Evolutionary conservation across 2,113 vertebrate genomes (phyloP).

Genomic region (Brachyhypopomus gauderio): DNA sequence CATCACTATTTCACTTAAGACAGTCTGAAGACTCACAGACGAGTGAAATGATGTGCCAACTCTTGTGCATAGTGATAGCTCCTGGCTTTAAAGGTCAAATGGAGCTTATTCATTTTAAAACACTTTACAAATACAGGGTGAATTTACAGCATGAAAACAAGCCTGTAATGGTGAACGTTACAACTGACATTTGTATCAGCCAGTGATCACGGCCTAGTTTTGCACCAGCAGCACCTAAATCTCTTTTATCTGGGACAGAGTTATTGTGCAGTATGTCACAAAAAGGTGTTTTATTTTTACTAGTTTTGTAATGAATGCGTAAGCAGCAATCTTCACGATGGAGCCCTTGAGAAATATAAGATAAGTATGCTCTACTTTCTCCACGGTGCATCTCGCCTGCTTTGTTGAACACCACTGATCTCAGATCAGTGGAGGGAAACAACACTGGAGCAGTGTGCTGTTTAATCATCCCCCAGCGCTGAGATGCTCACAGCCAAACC

Average conservation of each 20-base stretch:
- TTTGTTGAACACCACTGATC: constrained; percentile 34
- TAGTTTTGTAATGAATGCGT: constrained; percentile 48
- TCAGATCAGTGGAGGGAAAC: constrained; percentile 40
- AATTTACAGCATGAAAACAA: not conserved
- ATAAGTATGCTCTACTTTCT: constrained; percentile 53
- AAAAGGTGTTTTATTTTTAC: constrained; percentile 23
- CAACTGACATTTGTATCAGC: not conserved
- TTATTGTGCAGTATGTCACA: constrained; percentile 15
- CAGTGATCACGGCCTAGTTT: constrained; percentile 20
- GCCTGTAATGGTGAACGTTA: no score
- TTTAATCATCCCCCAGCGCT: constrained; percentile 8
- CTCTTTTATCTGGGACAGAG: constrained; percentile 9
- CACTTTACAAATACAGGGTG: not conserved
- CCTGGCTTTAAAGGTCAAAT: constrained; percentile 37
- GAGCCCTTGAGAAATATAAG: constrained; percentile 46
- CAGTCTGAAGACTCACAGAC: constrained; percentile 17
- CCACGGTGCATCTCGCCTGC: constrained; percentile 20
- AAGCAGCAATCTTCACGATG: constrained; percentile 34
- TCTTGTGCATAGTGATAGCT: constrained; percentile 18
- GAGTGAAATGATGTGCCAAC: constrained; percentile 15
- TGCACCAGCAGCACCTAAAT: constrained; percentile 11
- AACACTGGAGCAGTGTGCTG: constrained; percentile 16
- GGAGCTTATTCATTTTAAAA: constrained; percentile 1
- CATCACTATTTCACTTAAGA: constrained; percentile 30
- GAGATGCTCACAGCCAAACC: not conserved